Conservation (phyloP, 2,797 vertebrate species). For the Typhlichthys subterraneus region DNA sequence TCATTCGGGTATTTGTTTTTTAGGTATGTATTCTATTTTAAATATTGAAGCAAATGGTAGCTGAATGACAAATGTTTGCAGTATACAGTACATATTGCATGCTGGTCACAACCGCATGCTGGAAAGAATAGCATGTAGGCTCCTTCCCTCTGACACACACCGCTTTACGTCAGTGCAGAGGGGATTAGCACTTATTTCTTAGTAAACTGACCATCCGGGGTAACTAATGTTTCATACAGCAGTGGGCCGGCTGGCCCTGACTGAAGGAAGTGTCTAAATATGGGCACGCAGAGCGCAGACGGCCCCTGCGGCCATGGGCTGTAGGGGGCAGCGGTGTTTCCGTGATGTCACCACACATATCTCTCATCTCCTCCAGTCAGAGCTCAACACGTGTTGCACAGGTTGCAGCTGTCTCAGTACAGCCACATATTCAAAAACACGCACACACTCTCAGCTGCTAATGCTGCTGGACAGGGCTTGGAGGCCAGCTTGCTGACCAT, state of each 20-base stretch:
- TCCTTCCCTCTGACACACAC: too few relatives aligned
- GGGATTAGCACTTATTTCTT: constrained; percentile 60
- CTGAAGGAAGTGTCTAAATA: constrained; percentile 76
- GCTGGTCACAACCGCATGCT: constrained; percentile 4
- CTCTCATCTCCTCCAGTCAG: background rate
- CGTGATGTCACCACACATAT: constrained; percentile 60
- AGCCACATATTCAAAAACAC: constrained; percentile 9
- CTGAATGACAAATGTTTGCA: background rate
- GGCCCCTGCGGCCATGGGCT: constrained; percentile 30
- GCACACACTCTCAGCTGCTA: constrained; percentile 19
- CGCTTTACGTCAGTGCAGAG: constrained; percentile 29
- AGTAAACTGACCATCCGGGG: constrained; percentile 37
- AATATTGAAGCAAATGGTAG: background rate
- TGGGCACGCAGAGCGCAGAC: constrained; percentile 50
- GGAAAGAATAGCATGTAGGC: constrained; percentile 32
- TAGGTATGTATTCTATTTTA: too few relatives aligned
- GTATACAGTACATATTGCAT: too few relatives aligned
- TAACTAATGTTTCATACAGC: constrained; percentile 44
- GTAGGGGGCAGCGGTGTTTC: constrained; percentile 68
- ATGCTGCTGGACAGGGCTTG: constrained; percentile 22
- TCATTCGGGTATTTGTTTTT: too few relatives aligned
- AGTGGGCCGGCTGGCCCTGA: constrained; percentile 46
- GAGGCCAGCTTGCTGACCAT: constrained; percentile 11
- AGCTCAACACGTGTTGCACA: constrained; percentile 31
- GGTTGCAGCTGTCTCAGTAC: constrained; percentile 50